Percentiles rank a stretch among this genome's conserved stretches.
Conservation (phyloP, 2,888 invertebrate genomes). For the Sphecodes monilicornis region DNA sequence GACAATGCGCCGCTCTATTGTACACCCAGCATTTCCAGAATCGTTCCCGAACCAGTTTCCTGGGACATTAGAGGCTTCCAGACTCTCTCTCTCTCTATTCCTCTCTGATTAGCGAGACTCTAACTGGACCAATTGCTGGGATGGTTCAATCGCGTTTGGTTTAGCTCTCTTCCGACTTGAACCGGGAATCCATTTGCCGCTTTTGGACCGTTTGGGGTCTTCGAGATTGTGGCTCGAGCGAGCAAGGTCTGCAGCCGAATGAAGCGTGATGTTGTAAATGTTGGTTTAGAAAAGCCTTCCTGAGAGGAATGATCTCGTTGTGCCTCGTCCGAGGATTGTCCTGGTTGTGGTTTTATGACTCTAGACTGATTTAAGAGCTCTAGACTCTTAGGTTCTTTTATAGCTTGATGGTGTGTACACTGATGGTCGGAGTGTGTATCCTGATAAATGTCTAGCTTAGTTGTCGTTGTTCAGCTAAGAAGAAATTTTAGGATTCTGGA, state of each 20-base stretch:
- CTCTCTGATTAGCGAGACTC: slow-evolving; percentile 3
- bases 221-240: not conserved
- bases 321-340: too few species aligned
- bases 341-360: too few species aligned
- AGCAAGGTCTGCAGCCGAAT: not conserved
- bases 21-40: not conserved
- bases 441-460: too few species aligned
- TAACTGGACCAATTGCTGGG: not conserved
- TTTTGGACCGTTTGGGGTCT: not conserved
- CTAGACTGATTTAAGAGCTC: too few species aligned
- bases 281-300: not conserved
- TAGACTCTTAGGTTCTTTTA: too few species aligned
- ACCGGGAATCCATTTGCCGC: not conserved
- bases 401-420: too few species aligned
- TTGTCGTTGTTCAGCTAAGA: too few species aligned
- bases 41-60: not conserved
- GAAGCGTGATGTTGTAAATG: not conserved
- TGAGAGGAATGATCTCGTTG: too few species aligned
- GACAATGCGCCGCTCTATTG: not conserved
- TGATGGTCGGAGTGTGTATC: too few species aligned
- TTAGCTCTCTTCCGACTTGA: not conserved
- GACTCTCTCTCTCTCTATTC: not conserved
- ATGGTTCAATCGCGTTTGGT: not conserved
- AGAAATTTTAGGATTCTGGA: too few species aligned
- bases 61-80: not conserved